Conservation (phyloP, 2,113 vertebrate species). For the Oncorhynchus tshawytscha region DNA sequence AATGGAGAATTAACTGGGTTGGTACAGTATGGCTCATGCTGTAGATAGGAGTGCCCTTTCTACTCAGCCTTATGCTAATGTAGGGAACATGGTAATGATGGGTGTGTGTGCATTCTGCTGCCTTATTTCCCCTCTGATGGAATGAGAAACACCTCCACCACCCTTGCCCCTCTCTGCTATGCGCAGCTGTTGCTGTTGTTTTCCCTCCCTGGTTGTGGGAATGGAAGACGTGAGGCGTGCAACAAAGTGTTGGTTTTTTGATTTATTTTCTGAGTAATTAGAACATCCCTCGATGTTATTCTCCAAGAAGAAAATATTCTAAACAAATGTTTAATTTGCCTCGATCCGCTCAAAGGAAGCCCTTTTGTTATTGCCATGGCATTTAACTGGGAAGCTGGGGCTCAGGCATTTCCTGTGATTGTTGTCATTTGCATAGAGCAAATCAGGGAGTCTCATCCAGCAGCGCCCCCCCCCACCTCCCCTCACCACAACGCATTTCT, state of each 20-base stretch:
- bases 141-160: constrained; percentile 13
- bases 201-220: constrained; percentile 26
- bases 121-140: background rate
- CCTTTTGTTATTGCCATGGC: constrained; percentile 75
- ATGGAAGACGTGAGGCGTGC: constrained; percentile 40
- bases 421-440: constrained; percentile 75
- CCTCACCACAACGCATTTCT: too few relatives aligned
- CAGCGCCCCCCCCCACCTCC: constrained; percentile 24
- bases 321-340: constrained; percentile 76
- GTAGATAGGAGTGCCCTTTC: background rate
- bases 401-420: constrained; percentile 76
- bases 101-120: too few relatives aligned
- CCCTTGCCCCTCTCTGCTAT: constrained; percentile 4
- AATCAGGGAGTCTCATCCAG: constrained; percentile 45
- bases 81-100: constrained; percentile 6
- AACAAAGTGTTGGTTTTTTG: constrained; percentile 70
- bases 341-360: constrained; percentile 67
- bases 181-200: too few relatives aligned
- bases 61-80: constrained; percentile 47
- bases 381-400: constrained; percentile 68
- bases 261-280: constrained; percentile 72
- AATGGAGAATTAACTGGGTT: too few relatives aligned
- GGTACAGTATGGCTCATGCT: too few relatives aligned
- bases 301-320: constrained; percentile 62
- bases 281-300: constrained; percentile 63